Percentiles rank a stretch among this genome's conserved stretches.
phyloP scores from a whole-genome alignment of 2,888 invertebrate genomes.

The Scaptomyza parva region DNA sequence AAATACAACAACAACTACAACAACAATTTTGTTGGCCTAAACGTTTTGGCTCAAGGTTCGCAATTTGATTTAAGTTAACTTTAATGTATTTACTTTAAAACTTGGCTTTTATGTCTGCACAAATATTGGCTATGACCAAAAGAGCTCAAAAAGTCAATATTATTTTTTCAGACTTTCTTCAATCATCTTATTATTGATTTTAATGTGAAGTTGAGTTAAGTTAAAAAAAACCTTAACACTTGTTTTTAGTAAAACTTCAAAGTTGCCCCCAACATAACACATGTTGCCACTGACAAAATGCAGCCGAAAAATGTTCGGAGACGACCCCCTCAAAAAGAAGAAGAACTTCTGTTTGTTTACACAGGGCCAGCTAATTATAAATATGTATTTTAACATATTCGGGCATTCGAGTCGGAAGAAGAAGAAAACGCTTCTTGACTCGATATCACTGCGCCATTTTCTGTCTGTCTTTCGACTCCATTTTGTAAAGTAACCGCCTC shows the following conservation, averaged over 20 bases:
- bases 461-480: conserved; percentile 8
- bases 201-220: background rate
- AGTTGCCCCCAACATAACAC: background rate
- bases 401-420: background rate
- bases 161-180: conserved; percentile 21
- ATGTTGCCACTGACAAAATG: background rate
- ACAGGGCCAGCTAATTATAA: conserved; percentile 36
- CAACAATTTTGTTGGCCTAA: conserved; percentile 38
- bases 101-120: conserved; percentile 5
- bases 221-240: background rate
- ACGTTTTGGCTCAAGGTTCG: conserved; percentile 68
- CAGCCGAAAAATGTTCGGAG: background rate
- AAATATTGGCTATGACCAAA: conserved; percentile 39
- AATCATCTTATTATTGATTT: conserved; percentile 30
- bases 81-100: conserved; percentile 16
- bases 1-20: conserved; percentile 53
- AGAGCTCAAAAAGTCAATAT: conserved; percentile 41
- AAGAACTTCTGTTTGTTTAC: conserved; percentile 28
- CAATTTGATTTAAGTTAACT: conserved; percentile 29
- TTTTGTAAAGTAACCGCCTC: conserved; percentile 18
- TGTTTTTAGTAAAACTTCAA: background rate
- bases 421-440: background rate
- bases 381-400: conserved; percentile 2
- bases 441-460: conserved; percentile 32
- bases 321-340: background rate